Evolutionary conservation across 2,797 vertebrate genomes (phyloP).

Genomic region (Sebastiscus albofasciatus): DNA sequence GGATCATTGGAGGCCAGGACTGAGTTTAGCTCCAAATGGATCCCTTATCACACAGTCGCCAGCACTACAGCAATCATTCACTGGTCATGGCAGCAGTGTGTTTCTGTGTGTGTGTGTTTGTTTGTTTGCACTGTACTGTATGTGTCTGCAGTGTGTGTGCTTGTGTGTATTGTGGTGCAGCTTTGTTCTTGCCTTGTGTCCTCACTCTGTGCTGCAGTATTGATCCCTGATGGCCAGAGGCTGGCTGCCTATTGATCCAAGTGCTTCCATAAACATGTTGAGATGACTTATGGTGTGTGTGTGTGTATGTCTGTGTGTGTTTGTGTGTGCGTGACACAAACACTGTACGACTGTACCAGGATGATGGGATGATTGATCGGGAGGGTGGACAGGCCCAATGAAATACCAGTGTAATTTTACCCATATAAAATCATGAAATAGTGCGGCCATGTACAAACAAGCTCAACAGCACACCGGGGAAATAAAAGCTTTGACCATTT

Average conservation of each 20-base stretch:
- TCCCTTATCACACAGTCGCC: constrained; percentile 48
- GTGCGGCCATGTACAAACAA: constrained; percentile 59
- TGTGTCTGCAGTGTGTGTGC: neutral
- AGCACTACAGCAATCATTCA: constrained; percentile 46
- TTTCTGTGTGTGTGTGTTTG: constrained; percentile 7
- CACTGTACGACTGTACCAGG: constrained; percentile 7
- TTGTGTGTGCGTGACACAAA: constrained; percentile 7
- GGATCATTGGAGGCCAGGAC: constrained; percentile 40
- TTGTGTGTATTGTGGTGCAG: constrained; percentile 21
- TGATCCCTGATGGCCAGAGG: constrained; percentile 73
- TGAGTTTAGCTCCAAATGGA: constrained; percentile 49
- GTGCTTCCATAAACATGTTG: constrained; percentile 73
- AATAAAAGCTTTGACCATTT: constrained; percentile 76
- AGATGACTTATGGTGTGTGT: constrained; percentile 65
- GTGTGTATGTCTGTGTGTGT: constrained; percentile 5
- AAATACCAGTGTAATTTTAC: constrained; percentile 66
- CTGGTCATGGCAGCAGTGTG: constrained; percentile 13
- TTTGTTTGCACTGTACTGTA: neutral
- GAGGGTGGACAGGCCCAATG: constrained; percentile 37
- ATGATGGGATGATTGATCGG: constrained; percentile 68
- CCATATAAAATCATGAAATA: constrained; percentile 70
- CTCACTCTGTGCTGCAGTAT: constrained; percentile 67
- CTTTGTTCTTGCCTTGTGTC: constrained; percentile 69
- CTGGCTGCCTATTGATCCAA: constrained; percentile 71
- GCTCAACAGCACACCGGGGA: constrained; percentile 62